phyloP scores from a whole-genome alignment of 1,140 invertebrate species.

The Dreissena polymorpha region DNA sequence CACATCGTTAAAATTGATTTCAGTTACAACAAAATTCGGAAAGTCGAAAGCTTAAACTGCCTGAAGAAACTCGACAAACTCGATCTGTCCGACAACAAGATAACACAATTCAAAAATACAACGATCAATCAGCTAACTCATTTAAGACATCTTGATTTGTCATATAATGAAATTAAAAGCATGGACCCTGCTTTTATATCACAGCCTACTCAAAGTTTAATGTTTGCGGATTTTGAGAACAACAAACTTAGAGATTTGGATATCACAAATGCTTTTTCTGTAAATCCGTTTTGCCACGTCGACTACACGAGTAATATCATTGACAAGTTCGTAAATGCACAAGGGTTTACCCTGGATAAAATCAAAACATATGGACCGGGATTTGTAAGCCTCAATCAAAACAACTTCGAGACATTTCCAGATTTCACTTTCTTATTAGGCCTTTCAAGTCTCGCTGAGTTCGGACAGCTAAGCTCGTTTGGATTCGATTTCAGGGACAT shows the following conservation, averaged over 20 bases:
- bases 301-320: too few species aligned
- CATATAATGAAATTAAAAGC: not conserved
- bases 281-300: slow-evolving; percentile 11
- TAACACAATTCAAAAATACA: not conserved
- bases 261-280: slow-evolving; percentile 14
- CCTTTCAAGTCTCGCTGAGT: too few species aligned
- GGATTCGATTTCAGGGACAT: too few species aligned
- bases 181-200: not conserved
- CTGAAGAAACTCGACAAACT: not conserved
- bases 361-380: slow-evolving; percentile 15
- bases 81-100: not conserved
- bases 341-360: not conserved
- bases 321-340: not conserved
- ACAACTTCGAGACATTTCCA: too few species aligned
- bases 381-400: slow-evolving; percentile 15
- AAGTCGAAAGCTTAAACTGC: not conserved
- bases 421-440: too few species aligned
- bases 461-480: too few species aligned
- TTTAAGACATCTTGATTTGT: not conserved
- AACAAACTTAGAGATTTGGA: not conserved
- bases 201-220: not conserved
- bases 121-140: not conserved
- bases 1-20: not conserved
- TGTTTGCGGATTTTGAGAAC: not conserved
- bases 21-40: not conserved